phyloP scores from a whole-genome alignment of 2,113 vertebrate genomes.

The Tinamus guttatus region DNA sequence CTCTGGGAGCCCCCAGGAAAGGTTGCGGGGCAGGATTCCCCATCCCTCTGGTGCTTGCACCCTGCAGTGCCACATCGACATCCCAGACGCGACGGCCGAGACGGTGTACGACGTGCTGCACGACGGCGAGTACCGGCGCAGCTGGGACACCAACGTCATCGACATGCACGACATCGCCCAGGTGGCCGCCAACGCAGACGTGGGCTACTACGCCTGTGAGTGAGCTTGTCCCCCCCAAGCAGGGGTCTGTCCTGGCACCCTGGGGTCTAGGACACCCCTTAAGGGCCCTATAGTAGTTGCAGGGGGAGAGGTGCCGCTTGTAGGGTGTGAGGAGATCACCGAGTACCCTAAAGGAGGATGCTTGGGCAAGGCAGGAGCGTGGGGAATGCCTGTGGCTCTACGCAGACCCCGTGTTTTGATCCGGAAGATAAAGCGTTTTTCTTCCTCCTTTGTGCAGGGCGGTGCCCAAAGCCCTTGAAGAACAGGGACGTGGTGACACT shows the following conservation, averaged over 20 bases:
- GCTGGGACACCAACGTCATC: conserved; percentile 77
- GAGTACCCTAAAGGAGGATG: fast-evolving
- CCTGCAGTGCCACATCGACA: conserved; percentile 72
- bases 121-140: conserved; percentile 67
- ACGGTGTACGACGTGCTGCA: conserved; percentile 82
- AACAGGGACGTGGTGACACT: conserved; percentile 77
- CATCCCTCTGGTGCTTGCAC: not conserved
- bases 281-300: too few relatives aligned
- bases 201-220: conserved; percentile 83
- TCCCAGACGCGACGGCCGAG: conserved; percentile 75
- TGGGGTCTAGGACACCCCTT: not conserved
- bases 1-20: too few relatives aligned
- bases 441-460: conserved; percentile 61
- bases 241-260: too few relatives aligned
- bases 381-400: fast-evolving
- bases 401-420: fast-evolving
- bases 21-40: too few relatives aligned
- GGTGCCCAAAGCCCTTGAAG: conserved; percentile 76
- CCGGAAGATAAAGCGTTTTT: not conserved
- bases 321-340: fast-evolving
- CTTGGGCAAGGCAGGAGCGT: too few relatives aligned
- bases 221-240: not conserved
- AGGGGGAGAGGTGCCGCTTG: too few relatives aligned
- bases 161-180: conserved; percentile 79
- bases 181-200: conserved; percentile 73